Evolutionary conservation across 2,888 invertebrate genomes (phyloP).

Genomic region (Cryptocephalus moraei): DNA sequence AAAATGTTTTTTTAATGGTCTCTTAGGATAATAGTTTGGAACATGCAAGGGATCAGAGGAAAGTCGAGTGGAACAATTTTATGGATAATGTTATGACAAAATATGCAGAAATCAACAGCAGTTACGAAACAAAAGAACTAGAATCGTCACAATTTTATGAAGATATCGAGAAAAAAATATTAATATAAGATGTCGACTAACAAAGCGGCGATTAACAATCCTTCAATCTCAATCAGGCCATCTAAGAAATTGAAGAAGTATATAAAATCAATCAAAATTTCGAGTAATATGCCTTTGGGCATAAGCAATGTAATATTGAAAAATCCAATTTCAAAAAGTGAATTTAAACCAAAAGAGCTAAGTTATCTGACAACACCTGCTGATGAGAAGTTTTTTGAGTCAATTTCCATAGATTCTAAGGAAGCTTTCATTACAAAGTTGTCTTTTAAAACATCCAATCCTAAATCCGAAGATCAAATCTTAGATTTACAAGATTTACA

Average conservation of each 20-base stretch:
- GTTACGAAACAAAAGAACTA: conserved; percentile 69
- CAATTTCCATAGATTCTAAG: conserved; percentile 16
- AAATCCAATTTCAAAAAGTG: conserved; percentile 15
- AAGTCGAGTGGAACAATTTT: conserved; percentile 61
- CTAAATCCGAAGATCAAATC: conserved; percentile 18
- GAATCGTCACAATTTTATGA: conserved; percentile 64
- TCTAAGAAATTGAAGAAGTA: conserved; percentile 47
- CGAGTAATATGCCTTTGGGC: conserved; percentile 40
- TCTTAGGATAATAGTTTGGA: conserved; percentile 40
- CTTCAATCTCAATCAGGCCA: conserved; percentile 53
- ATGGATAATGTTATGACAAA: conserved; percentile 69
- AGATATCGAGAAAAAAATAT: conserved; percentile 63
- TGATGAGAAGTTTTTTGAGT: conserved; percentile 25
- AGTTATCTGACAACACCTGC: conserved; percentile 22
- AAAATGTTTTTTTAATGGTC: not conserved
- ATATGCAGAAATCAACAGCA: conserved; percentile 64
- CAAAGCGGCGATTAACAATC: conserved; percentile 51
- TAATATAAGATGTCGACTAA: conserved; percentile 34
- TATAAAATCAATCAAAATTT: conserved; percentile 39
- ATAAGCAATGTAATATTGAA: conserved; percentile 23
- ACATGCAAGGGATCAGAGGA: conserved; percentile 42
- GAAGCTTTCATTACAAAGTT: conserved; percentile 9
- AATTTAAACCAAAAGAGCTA: conserved; percentile 10
- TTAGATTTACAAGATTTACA: conserved; percentile 47
- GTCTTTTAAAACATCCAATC: conserved; percentile 6